Percentiles rank a stretch among this genome's conserved stretches.
Conservation (phyloP, 2,113 vertebrate genomes). For the Lontra canadensis region DNA sequence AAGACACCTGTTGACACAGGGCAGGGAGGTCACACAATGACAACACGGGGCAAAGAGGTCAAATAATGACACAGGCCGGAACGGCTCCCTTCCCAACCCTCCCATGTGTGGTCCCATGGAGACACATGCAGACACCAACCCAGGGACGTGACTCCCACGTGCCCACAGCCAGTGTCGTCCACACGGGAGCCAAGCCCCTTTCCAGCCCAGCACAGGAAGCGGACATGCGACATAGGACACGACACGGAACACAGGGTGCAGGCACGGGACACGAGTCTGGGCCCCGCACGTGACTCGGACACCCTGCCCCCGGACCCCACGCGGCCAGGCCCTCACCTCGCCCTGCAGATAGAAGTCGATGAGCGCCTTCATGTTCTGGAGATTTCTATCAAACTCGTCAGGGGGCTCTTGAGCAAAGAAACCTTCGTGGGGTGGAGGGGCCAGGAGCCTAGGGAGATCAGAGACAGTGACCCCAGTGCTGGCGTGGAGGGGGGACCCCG, state of each 20-base stretch:
- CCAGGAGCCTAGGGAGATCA: neutral
- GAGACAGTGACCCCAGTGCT: neutral
- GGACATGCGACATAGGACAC: accelerated
- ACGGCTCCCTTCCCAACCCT: neutral
- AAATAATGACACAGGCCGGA: neutral
- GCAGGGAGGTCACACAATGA: no score
- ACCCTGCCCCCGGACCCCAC: neutral
- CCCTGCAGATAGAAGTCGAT: neutral
- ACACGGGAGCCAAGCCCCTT: neutral
- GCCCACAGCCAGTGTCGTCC: neutral
- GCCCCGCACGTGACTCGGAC: neutral
- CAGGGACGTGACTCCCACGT: accelerated
- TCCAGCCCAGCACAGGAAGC: neutral
- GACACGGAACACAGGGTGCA: neutral
- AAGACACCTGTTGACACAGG: neutral
- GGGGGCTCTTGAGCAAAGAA: no score
- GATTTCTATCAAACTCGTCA: neutral
- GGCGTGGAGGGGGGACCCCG: neutral
- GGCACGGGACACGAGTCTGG: neutral
- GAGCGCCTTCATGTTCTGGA: neutral
- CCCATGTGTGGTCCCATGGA: accelerated
- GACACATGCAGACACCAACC: neutral
- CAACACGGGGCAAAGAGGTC: neutral
- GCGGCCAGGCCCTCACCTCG: neutral
- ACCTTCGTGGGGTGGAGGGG: neutral